These are phyloP conservation scores for Anhinga rufa DNA, from an alignment of 2,113 vertebrate genomes.

Conservation along the genomic window DNA sequence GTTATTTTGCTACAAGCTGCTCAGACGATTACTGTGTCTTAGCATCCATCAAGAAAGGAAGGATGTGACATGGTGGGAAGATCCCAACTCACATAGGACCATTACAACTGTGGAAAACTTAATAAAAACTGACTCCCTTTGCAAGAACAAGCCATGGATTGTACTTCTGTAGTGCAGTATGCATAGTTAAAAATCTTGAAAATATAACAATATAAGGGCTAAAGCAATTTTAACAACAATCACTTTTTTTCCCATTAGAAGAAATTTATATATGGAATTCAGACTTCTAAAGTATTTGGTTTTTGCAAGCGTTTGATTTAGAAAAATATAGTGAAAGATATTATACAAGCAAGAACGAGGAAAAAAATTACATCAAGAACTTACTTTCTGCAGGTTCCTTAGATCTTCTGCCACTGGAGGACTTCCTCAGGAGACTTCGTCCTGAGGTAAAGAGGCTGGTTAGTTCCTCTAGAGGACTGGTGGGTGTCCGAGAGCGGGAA, in stretches of 20 bases:
- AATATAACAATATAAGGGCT: background rate
- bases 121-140: background rate
- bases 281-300: background rate
- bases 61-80: background rate
- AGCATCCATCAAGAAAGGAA: background rate
- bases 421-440: constrained; percentile 83
- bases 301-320: background rate
- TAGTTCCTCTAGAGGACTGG: constrained; percentile 90
- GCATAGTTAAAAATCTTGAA: background rate
- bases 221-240: background rate
- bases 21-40: background rate
- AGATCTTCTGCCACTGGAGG: constrained; percentile 82
- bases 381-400: constrained; percentile 89
- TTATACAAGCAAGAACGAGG: background rate
- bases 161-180: background rate
- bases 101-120: background rate
- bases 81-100: background rate
- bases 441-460: constrained; percentile 87
- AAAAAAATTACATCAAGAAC: constrained; percentile 22
- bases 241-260: background rate
- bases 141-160: background rate
- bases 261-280: background rate
- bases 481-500: constrained; percentile 88
- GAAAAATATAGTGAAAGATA: background rate
- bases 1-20: background rate